Percentiles rank a stretch among this genome's conserved stretches.
phyloP scores from a whole-genome alignment of 2,797 vertebrate genomes.

The Scyliorhinus canicula region DNA sequence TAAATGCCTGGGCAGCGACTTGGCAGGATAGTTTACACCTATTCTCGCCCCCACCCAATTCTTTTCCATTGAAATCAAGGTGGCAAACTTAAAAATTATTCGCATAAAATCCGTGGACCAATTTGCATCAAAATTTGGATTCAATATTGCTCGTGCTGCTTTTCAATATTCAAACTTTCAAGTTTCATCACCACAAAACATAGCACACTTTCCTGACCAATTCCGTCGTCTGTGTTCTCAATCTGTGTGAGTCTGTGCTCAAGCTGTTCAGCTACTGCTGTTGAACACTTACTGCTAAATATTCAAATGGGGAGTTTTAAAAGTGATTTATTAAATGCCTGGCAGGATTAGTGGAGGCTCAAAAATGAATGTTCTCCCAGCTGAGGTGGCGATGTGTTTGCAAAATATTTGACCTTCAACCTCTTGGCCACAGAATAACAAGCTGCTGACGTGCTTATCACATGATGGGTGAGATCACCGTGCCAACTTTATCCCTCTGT shows the following conservation, averaged over 20 bases:
- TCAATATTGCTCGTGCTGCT: neutral
- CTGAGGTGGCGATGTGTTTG: slow-evolving; percentile 35
- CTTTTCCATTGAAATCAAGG: slow-evolving; percentile 16
- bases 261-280: slow-evolving; percentile 45
- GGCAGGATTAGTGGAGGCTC: slow-evolving; percentile 42
- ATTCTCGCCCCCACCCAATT: neutral
- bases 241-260: neutral
- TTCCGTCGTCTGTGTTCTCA: neutral
- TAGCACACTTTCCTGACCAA: neutral
- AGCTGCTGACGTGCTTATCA: slow-evolving; percentile 1
- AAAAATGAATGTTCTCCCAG: slow-evolving; percentile 40
- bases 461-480: neutral
- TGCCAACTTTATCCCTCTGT: slow-evolving; percentile 1
- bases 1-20: neutral
- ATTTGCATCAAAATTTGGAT: neutral
- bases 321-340: slow-evolving; percentile 47
- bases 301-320: slow-evolving; percentile 45
- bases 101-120: neutral
- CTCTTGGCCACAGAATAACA: neutral
- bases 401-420: neutral
- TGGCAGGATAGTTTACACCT: neutral
- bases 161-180: neutral
- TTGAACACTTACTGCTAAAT: slow-evolving; percentile 48
- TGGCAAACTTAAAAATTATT: neutral
- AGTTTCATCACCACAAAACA: neutral